These are phyloP conservation scores for Nothobranchius kuhntae DNA, from an alignment of 2,113 vertebrate species.

Conservation along the genomic window DNA sequence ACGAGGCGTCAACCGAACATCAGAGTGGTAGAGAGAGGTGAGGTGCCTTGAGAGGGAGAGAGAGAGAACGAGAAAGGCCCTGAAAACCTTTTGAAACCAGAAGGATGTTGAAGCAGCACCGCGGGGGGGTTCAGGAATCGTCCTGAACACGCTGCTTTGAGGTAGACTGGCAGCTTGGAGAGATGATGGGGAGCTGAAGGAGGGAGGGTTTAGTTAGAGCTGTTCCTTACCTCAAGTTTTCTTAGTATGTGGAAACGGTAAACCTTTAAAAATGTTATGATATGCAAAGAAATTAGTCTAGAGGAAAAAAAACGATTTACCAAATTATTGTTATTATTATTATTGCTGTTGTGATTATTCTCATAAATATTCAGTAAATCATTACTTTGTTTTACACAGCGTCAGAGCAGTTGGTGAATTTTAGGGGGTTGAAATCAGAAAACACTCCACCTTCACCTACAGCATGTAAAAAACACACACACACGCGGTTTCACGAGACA, in stretches of 20 bases:
- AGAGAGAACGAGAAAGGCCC: constrained; percentile 11
- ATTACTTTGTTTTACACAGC: constrained; percentile 55
- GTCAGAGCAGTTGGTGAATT: constrained; percentile 24
- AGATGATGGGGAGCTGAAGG: constrained; percentile 50
- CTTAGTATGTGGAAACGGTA: constrained; percentile 75
- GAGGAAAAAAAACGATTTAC: constrained; percentile 75
- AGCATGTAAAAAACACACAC: constrained; percentile 12
- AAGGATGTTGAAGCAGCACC: constrained; percentile 34
- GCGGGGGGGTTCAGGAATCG: constrained; percentile 36
- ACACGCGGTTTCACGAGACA: constrained; percentile 38
- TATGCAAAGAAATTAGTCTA: constrained; percentile 84
- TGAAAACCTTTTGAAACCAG: constrained; percentile 40
- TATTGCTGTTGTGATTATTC: constrained; percentile 64
- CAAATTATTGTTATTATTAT: constrained; percentile 77
- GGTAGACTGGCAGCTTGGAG: constrained; percentile 30
- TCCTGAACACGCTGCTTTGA: constrained; percentile 38
- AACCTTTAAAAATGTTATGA: constrained; percentile 81
- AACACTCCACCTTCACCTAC: constrained; percentile 27
- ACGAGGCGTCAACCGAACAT: constrained; percentile 18
- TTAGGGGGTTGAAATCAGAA: constrained; percentile 8
- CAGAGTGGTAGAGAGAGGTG: constrained; percentile 16
- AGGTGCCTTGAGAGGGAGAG: constrained; percentile 17
- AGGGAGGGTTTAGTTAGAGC: constrained; percentile 60
- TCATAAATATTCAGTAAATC: constrained; percentile 48
- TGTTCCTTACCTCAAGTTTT: constrained; percentile 78